phyloP scores from a whole-genome alignment of 2,113 vertebrate species.

The Saccopteryx leptura region DNA sequence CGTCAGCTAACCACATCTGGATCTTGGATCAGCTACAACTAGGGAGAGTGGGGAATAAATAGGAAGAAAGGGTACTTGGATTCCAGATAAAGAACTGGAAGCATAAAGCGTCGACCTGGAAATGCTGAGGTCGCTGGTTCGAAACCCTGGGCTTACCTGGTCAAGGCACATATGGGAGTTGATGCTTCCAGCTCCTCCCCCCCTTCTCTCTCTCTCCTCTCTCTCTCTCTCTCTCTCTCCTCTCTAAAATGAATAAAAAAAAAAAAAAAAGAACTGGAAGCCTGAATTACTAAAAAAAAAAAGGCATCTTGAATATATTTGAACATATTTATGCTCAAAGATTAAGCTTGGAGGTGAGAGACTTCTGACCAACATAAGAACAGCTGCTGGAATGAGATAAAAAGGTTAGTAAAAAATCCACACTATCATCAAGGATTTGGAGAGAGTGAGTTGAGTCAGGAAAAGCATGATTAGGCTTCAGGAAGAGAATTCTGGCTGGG shows the following conservation, averaged over 20 bases:
- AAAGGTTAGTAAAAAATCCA: slow-evolving; percentile 47
- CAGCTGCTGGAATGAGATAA: slow-evolving; percentile 22
- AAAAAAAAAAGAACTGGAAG: no score
- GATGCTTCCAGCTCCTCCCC: no score
- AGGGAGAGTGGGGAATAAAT: background rate
- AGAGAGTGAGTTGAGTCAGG: background rate
- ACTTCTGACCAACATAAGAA: background rate
- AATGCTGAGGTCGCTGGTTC: no score
- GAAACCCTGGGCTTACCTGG: no score
- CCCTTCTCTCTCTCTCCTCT: no score
- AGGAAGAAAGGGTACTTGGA: slow-evolving; percentile 22
- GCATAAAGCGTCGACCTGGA: no score
- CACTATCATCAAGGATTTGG: slow-evolving; percentile 9
- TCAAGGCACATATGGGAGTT: no score
- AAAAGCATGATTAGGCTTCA: background rate
- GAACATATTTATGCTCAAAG: no score
- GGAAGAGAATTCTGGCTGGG: background rate
- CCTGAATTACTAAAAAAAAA: no score
- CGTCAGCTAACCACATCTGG: slow-evolving; percentile 54
- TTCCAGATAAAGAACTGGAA: slow-evolving; percentile 52
- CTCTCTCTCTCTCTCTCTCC: no score
- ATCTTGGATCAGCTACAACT: background rate
- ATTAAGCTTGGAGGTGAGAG: slow-evolving; percentile 27
- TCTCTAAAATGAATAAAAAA: no score
- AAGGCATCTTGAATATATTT: no score